A percentile compares a stretch with the other conserved stretches of the same genome.
Evolutionary conservation across 2,797 vertebrate species (phyloP).

Genomic region (Malacoctenus gilli): DNA sequence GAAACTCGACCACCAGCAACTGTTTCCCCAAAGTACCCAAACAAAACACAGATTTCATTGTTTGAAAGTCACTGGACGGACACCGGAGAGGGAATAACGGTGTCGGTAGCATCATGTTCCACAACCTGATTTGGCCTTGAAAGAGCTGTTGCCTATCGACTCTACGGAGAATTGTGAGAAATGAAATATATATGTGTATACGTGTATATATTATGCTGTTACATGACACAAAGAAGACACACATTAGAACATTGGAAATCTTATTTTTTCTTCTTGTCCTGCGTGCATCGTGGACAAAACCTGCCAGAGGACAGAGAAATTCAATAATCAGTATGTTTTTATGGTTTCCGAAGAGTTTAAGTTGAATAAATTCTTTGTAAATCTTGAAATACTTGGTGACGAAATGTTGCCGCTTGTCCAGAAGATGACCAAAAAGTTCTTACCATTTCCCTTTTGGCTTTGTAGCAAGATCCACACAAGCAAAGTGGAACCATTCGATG

Average conservation of each 20-base stretch:
- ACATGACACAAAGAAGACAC: conserved; percentile 70
- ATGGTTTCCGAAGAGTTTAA: too few species aligned
- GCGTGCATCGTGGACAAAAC: conserved; percentile 96
- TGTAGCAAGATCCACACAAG: conserved; percentile 95
- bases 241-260: conserved; percentile 47
- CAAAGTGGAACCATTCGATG: conserved; percentile 98
- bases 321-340: too few species aligned
- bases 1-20: conserved; percentile 9
- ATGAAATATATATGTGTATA: conserved; percentile 56
- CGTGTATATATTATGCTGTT: conserved; percentile 57
- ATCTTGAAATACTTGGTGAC: too few species aligned
- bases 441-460: conserved; percentile 99
- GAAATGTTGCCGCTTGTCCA: too few species aligned
- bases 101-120: conserved; percentile 5
- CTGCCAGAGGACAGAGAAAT: conserved; percentile 67
- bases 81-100: conserved; percentile 5
- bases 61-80: conserved; percentile 37
- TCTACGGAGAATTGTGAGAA: conserved; percentile 57
- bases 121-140: too few species aligned
- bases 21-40: conserved; percentile 26
- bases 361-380: too few species aligned
- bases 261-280: conserved; percentile 96
- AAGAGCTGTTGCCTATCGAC: conserved; percentile 43
- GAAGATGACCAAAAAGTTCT: conserved; percentile 42
- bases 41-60: conserved; percentile 15